Evolutionary conservation across 2,888 invertebrate genomes (phyloP).

Genomic region (Pachydiplax longipennis): DNA sequence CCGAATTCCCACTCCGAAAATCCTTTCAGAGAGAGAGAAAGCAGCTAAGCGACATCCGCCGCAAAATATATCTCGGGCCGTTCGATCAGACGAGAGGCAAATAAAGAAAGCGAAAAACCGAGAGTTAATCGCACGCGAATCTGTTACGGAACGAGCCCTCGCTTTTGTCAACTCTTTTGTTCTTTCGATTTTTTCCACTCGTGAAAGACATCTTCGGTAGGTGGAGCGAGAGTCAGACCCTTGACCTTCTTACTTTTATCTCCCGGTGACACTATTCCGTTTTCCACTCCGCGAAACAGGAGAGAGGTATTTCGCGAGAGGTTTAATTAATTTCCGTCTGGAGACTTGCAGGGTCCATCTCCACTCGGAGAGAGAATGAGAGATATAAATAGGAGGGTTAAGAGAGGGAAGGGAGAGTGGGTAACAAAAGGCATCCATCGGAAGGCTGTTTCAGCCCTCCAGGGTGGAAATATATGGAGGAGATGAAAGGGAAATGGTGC

Average conservation of each 20-base stretch:
- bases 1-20: neutral
- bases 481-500: too few species aligned
- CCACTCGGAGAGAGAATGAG: neutral
- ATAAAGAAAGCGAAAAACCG: neutral
- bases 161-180: neutral
- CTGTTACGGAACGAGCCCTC: neutral
- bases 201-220: neutral
- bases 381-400: neutral
- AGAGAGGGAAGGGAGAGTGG: neutral
- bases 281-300: neutral
- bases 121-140: neutral
- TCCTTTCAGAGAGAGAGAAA: neutral
- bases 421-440: neutral
- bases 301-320: neutral
- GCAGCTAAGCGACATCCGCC: neutral
- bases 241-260: neutral
- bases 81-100: neutral
- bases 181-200: neutral
- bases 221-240: neutral
- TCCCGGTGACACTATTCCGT: neutral
- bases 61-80: neutral
- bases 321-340: neutral
- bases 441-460: neutral
- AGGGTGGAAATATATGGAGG: neutral
- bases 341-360: neutral